Percentiles rank a stretch among this genome's conserved stretches.
Conservation (phyloP, 1,140 invertebrate genomes). For the Papilio polyxenes region DNA sequence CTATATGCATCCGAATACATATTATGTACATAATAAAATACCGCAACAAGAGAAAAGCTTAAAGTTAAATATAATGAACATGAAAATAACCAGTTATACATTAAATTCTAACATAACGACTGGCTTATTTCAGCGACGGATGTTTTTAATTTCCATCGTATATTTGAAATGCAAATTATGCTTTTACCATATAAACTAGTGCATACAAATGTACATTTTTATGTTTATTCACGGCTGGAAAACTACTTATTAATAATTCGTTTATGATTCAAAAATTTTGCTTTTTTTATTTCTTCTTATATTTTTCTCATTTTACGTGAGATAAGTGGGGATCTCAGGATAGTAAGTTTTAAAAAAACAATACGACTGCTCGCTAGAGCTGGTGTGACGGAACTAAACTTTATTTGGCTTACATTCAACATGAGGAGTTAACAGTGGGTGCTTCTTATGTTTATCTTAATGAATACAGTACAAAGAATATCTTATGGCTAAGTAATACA, state of each 20-base stretch:
- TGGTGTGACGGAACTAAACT: too few species aligned
- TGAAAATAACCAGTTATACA: conserved; percentile 3
- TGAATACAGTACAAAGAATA: too few species aligned
- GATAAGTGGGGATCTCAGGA: too few species aligned
- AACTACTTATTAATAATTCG: not conserved
- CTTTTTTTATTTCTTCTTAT: not conserved
- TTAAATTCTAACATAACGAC: conserved; percentile 11
- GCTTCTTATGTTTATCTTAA: too few species aligned
- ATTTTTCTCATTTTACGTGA: not conserved
- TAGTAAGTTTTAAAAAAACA: too few species aligned
- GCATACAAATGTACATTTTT: not conserved
- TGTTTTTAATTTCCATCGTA: conserved; percentile 13
- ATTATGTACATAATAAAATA: not conserved
- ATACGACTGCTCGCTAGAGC: too few species aligned
- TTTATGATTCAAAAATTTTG: not conserved
- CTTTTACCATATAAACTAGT: not conserved
- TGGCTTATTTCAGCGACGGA: not conserved
- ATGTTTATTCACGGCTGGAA: not conserved
- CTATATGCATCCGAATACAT: not conserved
- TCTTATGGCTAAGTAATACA: too few species aligned
- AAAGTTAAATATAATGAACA: not conserved
- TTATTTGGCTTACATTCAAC: too few species aligned
- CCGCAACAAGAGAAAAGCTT: not conserved
- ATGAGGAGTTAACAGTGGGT: too few species aligned
- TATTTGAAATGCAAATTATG: conserved; percentile 18